Conservation (phyloP, 2,113 vertebrate genomes). For the Tragelaphus scriptus region DNA sequence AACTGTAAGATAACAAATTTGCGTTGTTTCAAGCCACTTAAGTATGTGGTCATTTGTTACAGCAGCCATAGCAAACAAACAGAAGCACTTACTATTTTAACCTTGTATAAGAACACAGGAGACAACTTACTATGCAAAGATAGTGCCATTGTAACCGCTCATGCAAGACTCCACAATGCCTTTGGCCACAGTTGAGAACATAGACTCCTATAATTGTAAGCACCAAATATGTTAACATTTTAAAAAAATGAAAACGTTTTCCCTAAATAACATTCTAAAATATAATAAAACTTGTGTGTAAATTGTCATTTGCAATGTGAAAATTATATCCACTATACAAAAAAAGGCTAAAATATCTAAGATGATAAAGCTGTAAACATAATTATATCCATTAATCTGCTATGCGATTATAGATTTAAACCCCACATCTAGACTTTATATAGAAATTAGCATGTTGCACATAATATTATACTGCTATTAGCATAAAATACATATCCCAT, state of each 20-base stretch:
- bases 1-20: background rate
- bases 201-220: conserved; percentile 85
- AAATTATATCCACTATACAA: background rate
- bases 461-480: background rate
- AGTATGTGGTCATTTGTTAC: background rate
- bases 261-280: background rate
- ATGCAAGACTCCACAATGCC: conserved; percentile 96
- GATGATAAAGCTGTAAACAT: background rate
- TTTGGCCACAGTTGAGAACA: conserved; percentile 93
- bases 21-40: background rate
- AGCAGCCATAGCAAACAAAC: background rate
- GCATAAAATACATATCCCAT: background rate
- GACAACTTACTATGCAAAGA: conserved; percentile 97
- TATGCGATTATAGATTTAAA: background rate
- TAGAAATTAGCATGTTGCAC: background rate
- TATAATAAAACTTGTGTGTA: background rate
- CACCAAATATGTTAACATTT: conserved; percentile 24
- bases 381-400: background rate
- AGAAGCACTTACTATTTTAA: background rate
- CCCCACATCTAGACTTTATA: background rate
- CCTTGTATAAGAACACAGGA: background rate
- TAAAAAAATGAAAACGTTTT: conserved; percentile 9
- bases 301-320: background rate
- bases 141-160: conserved; percentile 97
- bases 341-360: background rate